Base-by-base conservation (phyloP, 1,140 invertebrate genomes). In the Zaprionus taronus region DNA sequence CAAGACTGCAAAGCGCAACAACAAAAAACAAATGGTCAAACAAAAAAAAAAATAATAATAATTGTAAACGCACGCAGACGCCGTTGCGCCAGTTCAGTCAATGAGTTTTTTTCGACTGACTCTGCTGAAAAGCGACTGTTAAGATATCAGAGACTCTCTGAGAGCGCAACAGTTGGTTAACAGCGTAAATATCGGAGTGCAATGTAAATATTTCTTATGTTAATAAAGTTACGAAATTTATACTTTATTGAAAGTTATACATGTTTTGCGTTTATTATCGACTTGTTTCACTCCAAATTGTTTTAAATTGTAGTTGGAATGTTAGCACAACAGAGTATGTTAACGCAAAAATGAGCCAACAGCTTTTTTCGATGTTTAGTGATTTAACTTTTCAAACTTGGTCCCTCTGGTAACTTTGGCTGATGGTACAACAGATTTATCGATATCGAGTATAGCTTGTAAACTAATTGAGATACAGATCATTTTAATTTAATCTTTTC, bases 121-220 rank as follows among this genome's bases (percentile, higher is more conserved):
- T 47, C 49, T 17, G 60, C 49, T 24, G 60, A 63, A 47, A 49
- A 57, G 49, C 58, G 58, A 22, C 67, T 75, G 60, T 63, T 75
- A 70, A 74, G 17, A 17, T 73, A 73, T 61, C 57, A 72, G 41
- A 4, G 11, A 17, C 63, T 38, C 34, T 60, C 71, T 31, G 44
- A 61, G 71, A 73, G 51, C 72, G 66, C 72, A 70, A 71, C 72
- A 75, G 72, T 71, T 75, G 72, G 67, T 71, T 75, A 75, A 70
- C 72, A 75, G 72, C 47, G 28, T 26, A 15, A 24, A 36, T 47
- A 24, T 36, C 2, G 47, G 47, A 20, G 20, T 5, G 20, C 2
- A 4, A 9, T 51, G 22, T 22, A 51, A 24, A 22, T 24, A 12
- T 22, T 5, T 51, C 22, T 24, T 1, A 47, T 17, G 7, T 9